Conservation (phyloP, 2,113 vertebrate genomes). For the Octodon degus region DNA sequence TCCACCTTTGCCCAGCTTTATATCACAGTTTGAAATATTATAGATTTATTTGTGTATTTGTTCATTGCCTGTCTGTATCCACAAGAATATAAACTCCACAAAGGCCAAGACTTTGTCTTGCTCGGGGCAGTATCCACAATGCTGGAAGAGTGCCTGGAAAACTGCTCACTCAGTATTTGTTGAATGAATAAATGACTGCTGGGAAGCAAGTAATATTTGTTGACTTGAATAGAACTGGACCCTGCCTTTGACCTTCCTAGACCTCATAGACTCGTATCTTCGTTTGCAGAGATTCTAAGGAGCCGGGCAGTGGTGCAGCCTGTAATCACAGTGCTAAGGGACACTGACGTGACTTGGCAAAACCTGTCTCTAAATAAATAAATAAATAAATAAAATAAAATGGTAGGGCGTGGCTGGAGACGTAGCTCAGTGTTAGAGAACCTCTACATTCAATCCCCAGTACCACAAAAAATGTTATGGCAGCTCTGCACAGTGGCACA, state of each 20-base stretch:
- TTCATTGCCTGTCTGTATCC: not conserved
- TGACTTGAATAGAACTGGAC: not conserved
- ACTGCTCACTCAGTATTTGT: not conserved
- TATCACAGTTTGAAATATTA: not conserved
- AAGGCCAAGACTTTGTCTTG: conserved; percentile 6
- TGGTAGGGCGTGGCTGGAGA: not conserved
- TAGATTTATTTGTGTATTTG: not conserved
- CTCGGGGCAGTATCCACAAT: not conserved
- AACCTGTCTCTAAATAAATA: no score
- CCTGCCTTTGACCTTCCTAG: not conserved
- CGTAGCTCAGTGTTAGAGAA: not conserved
- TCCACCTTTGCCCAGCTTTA: not conserved
- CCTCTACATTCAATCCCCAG: not conserved
- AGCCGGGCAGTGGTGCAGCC: not conserved
- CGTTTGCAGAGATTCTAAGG: not conserved
- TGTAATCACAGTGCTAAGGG: not conserved
- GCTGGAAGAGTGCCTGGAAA: not conserved
- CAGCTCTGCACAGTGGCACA: not conserved
- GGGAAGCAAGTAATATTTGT: not conserved
- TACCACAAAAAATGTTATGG: not conserved
- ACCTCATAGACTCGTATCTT: not conserved
- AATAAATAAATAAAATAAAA: not conserved
- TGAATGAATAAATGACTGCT: conserved; percentile 19
- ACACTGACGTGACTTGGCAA: not conserved
- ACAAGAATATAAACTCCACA: not conserved